Base-by-base conservation (phyloP, 2,797 vertebrate genomes). In the Hylomyscus alleni region DNA sequence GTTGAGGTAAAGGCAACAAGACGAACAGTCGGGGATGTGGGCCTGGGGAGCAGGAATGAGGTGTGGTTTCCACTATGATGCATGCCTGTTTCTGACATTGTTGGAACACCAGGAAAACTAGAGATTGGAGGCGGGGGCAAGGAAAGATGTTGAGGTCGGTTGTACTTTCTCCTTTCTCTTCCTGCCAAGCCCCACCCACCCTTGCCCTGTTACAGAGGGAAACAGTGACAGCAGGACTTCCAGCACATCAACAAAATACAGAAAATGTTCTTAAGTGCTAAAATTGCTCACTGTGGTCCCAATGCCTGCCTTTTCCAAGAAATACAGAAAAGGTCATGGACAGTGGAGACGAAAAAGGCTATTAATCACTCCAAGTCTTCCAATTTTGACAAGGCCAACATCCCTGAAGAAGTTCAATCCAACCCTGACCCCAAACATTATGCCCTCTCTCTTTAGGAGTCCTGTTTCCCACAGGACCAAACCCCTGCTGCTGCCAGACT, bases 221-320 rank as follows among this genome's bases (percentile, higher is more conserved):
- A 91, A 95, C 7, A 75, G 50, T 84, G 31, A 91, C 34, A 58
- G 80, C 40, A 24, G 65, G 72, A 96, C n/a, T 13, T 91, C 19
- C 14, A 88, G n/a, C 84, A 89, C 34, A 96, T 90, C 95, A 95
- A 94, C 50, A 95, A 95, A 93, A 47, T 52, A 95, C 47, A 93
- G 11, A 95, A 96, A 95, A 58, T 95, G 69, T 95, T 95, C 19
- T 81, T 92, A 85, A 93, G 76, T 93, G 87, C 40, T 95, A 93
- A 91, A 95, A 94, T 75, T 90, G 52, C 84, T 94, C 72, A n/a
- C n/a, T 22, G 58, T 75, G 83, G 47, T 73, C 65, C 75, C 89
- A 22, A 91, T 6, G 2, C 65, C 77, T 95, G 65, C 52, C 34
- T 93, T 96, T 96, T 91, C 81, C 76, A 96, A 88, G 93, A 96